Base-by-base conservation (phyloP, 2,113 vertebrate species). In the Dicaeum eximium region DNA sequence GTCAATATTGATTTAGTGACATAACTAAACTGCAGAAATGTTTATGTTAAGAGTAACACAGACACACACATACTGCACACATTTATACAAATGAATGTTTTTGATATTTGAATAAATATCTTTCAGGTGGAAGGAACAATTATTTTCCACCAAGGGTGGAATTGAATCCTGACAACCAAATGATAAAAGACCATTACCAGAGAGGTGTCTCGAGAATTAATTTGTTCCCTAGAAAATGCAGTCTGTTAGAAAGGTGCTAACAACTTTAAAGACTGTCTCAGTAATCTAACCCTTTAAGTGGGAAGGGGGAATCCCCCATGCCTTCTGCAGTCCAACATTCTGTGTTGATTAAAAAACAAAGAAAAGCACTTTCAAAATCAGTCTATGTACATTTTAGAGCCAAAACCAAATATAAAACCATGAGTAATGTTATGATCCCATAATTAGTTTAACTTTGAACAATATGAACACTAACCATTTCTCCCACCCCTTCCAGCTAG, bases 1-100 rank as follows among this genome's bases (percentile, higher is more conserved):
- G 86, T 92, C 95, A 95, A 92, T 96, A 96, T 96, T 95, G 95
- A 95, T 96, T 94, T 87, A 90, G 57, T 87, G 78, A 91, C 87
- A 81, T 84, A 90, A 95, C 77, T 89, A 81, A 94, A 96, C 87
- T 85, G 58, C 90, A 95, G 87, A 91, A 87, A 91, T 47, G 57
- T 87, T 91, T 91, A 75, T 64, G 65, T 60, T 90, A 58, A 58
- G 69, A 86, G 56, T 83, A 78, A 84, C 77, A 51, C 19, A 80
- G 40, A 53, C 67, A 80, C 47, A 78, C 70, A 47, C 20, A 54
- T 14, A 53, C 72, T 64, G 44, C 66, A 93, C 23, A 65, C 28
- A 66, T 70, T 77, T 70, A 70, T 35, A 93, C 88, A 96, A 92
- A 88, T 7, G 5, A 90, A 82, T 4, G 4, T 45, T 69, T 91